A percentile compares a stretch with the other conserved stretches of the same genome.
Evolutionary conservation across 1,140 invertebrate species (phyloP).

Genomic region (Belonocnema kinseyi): DNA sequence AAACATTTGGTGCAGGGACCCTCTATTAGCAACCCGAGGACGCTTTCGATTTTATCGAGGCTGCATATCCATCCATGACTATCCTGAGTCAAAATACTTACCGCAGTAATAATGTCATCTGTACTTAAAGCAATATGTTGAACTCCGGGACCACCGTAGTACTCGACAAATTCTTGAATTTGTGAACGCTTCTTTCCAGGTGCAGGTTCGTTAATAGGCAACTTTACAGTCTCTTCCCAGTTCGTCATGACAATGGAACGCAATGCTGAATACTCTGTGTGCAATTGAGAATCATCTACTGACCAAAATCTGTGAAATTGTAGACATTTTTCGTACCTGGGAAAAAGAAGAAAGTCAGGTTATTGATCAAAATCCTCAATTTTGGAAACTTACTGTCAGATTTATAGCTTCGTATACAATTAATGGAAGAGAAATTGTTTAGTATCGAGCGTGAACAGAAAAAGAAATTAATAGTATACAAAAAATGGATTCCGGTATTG

Average conservation of each 20-base stretch:
- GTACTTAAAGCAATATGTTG: conserved; percentile 99
- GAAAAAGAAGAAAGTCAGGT: conserved; percentile 35
- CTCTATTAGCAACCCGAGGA: no score
- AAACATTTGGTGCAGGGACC: no score
- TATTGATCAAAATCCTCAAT: background rate
- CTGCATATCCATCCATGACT: no score
- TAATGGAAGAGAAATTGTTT: no score
- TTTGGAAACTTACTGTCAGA: background rate
- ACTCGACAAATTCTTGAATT: conserved; percentile 99
- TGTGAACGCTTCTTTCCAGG: conserved; percentile 97
- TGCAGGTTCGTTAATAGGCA: conserved; percentile 99
- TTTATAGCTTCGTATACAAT: background rate
- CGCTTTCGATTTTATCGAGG: no score
- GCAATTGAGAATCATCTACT: conserved; percentile 96
- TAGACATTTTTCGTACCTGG: conserved; percentile 92
- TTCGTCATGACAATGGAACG: conserved; percentile 98
- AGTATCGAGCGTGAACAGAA: no score
- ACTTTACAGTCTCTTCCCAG: conserved; percentile 98
- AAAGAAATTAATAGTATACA: no score
- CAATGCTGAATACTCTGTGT: conserved; percentile 96
- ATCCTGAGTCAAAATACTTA: conserved; percentile 73
- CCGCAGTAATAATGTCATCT: conserved; percentile 91
- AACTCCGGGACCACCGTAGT: conserved; percentile 97
- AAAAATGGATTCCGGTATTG: no score
- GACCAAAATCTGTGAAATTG: conserved; percentile 99